Evolutionary conservation across 2,113 vertebrate species (phyloP), one percentile per base, ranked within the genome.

Genomic region (Boleophthalmus pectinirostris): DNA sequence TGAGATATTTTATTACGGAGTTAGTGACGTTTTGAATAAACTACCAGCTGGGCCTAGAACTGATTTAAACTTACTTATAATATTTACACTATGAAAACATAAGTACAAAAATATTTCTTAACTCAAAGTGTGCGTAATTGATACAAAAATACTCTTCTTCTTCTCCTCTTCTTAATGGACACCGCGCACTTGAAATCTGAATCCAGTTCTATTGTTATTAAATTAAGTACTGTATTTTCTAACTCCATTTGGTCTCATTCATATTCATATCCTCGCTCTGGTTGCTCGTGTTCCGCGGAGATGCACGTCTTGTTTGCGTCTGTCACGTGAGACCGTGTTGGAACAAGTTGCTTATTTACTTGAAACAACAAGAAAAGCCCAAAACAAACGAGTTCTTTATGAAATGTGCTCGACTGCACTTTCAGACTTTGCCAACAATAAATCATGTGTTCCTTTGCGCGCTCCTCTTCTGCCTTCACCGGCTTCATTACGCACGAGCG

Each of bases 351-450:
- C 45, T 67, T 14, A 56, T 71, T 72, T 11, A 73, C 70, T 73
- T 21, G 23, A 81, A 81, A 69, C 60, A 79, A 84, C 83, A 61
- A 82, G 57, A 53, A 76, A 80, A 54, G 71, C 21, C 72, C 25
- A 79, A 84, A 83, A 85, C 21, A 81, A 72, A 76, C 70, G 63
- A 38, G 73, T 21, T 64, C 72, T 83, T 80, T 71, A 69, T 60
- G 73, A 82, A 90, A 88, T 83, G 56, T 87, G 89, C 90, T 80
- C 70, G 70, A 80, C 73, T 85, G 89, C 85, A 92, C 82, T 90
- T 90, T 89, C 54, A 84, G 83, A 90, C 85, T 90, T 90, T 82
- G 74, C 77, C 81, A 85, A 90, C 80, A 82, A 90, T 90, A 89
- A 89, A 89, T 90, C 89, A 90, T 79, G 79, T 89, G 80, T 87